phyloP scores from a whole-genome alignment of 2,113 vertebrate species.

The Hemiscyllium ocellatum region DNA sequence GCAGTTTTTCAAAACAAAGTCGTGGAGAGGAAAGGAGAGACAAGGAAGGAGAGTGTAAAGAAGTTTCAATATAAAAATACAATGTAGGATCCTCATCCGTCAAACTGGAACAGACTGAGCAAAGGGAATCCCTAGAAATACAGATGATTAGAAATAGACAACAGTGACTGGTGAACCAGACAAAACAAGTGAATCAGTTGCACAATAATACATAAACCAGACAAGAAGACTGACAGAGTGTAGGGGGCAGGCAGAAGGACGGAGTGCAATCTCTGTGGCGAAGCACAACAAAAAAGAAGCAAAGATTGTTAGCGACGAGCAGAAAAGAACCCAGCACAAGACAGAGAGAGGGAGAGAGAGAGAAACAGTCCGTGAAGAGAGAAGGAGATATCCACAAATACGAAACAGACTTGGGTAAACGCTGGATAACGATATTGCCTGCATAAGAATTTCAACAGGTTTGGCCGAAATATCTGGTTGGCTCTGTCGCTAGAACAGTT shows the following conservation, averaged over 20 bases:
- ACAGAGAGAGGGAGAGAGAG: not conserved
- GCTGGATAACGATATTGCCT: not conserved
- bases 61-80: too few relatives aligned
- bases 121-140: not conserved
- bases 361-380: not conserved
- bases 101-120: not conserved
- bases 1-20: not conserved
- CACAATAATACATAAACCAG: not conserved
- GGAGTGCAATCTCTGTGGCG: not conserved
- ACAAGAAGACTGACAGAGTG: not conserved
- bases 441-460: constrained; percentile 21
- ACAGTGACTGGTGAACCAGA: not conserved
- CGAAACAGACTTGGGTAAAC: not conserved
- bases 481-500: not conserved
- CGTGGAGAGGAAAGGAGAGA: not conserved
- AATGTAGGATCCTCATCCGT: not conserved
- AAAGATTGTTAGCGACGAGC: not conserved
- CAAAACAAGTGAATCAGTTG: not conserved
- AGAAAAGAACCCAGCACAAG: not conserved
- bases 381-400: not conserved
- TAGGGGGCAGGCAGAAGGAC: not conserved
- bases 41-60: not conserved
- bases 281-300: not conserved
- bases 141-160: not conserved
- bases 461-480: not conserved